Evolutionary conservation across 2,888 invertebrate genomes (phyloP).

Genomic region (Tryphoninae sp.): DNA sequence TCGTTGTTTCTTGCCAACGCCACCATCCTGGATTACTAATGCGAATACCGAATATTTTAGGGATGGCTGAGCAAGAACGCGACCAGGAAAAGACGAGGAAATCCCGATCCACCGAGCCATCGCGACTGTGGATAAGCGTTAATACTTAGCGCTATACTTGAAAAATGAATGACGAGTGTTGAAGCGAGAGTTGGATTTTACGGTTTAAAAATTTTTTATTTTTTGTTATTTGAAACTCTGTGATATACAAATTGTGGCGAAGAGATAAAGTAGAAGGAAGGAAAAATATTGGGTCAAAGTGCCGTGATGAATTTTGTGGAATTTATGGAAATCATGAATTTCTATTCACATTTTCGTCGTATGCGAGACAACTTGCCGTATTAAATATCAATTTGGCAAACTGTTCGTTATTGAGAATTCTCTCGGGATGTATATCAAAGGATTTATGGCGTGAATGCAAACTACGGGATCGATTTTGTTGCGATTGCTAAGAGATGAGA

Average conservation of each 20-base stretch:
- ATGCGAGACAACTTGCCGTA: background rate
- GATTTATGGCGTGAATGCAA: background rate
- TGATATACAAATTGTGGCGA: too few relatives aligned
- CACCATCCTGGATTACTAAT: conserved; percentile 62
- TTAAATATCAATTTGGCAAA: background rate
- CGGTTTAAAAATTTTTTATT: too few relatives aligned
- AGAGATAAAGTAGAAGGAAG: too few relatives aligned
- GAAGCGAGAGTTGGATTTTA: too few relatives aligned
- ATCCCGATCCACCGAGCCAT: conserved; percentile 37
- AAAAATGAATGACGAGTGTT: too few relatives aligned
- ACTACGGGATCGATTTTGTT: conserved; percentile 16
- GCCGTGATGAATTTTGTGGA: background rate
- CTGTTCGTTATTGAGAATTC: background rate
- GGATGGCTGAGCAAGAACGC: conserved; percentile 49
- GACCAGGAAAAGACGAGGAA: conserved; percentile 36
- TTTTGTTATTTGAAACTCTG: too few relatives aligned
- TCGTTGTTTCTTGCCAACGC: conserved; percentile 62
- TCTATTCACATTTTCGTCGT: background rate
- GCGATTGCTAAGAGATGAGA: conserved; percentile 3
- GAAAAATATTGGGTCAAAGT: too few relatives aligned
- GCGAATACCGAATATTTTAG: conserved; percentile 62
- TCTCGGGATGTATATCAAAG: background rate
- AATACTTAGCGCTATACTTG: background rate
- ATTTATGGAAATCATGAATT: background rate
- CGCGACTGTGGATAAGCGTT: background rate